Conservation (phyloP, 53 echinoderm and acorn worm species). For the Astropecten irregularis region DNA sequence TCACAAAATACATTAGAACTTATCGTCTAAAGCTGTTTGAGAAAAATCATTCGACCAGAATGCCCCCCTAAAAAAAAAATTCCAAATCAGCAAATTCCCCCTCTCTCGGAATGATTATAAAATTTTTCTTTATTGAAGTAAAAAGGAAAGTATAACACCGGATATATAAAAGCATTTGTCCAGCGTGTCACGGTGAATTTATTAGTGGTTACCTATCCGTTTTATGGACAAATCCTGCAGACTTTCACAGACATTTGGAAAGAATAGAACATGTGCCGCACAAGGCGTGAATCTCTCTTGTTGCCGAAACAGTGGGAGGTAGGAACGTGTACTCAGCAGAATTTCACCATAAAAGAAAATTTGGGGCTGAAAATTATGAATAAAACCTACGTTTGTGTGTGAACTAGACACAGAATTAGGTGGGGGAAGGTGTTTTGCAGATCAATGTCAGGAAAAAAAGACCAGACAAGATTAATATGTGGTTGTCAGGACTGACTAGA, state of each 20-base stretch:
- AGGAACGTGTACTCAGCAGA: background rate
- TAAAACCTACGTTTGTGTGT: background rate
- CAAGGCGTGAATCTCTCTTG: constrained; percentile 38
- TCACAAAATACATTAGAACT: too few species aligned
- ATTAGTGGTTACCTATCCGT: background rate
- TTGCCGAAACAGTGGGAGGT: constrained; percentile 45
- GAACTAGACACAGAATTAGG: background rate
- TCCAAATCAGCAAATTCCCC: too few species aligned
- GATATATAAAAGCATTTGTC: background rate
- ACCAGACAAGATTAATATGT: background rate
- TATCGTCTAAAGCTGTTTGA: too few species aligned
- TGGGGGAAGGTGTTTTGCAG: background rate
- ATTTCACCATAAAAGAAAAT: background rate
- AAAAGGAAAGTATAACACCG: too few species aligned
- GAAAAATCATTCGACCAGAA: too few species aligned
- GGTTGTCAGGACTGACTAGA: constrained; percentile 6
- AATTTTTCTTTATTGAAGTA: too few species aligned
- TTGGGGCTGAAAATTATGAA: background rate
- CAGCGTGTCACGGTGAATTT: background rate
- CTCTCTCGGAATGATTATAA: too few species aligned
- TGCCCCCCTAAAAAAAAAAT: too few species aligned
- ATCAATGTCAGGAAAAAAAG: constrained; percentile 25
- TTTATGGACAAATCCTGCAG: constrained; percentile 5
- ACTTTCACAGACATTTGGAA: background rate
- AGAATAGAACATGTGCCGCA: constrained; percentile 20